Base-by-base conservation (phyloP, 1,140 invertebrate species). In the Oryctes rhinoceros region DNA sequence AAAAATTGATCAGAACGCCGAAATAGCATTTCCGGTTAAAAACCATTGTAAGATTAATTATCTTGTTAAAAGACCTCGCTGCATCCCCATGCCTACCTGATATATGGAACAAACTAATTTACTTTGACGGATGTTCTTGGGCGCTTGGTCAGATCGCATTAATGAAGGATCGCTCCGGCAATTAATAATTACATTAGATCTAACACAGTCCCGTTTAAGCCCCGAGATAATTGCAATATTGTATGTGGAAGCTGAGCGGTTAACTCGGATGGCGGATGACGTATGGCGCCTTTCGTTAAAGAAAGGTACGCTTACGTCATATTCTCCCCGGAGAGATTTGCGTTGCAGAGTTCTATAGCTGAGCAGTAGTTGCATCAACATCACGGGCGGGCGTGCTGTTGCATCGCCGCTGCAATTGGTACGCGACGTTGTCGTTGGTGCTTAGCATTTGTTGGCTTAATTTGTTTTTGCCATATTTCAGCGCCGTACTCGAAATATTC, bases 161-260 rank as follows among this genome's bases (percentile, higher is more conserved):
- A 67, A 35, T 24, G 30, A 67, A 35, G 18, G 65, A 67, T 24
- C 30, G 65, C n/a, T 2, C n/a, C 65, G 20, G 30, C 65, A 67
- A 67, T 67, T 67, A 67, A 67, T 67, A 67, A 35, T 24, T 13
- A 67, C 65, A 35, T 67, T 67, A 67, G 18, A 67, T 18, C n/a
- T 53, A 18, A 4, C n/a, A 7, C n/a, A 53, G 13, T 48, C 47
- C 47, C 13, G 3, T 53, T 67, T 18, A 20, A 18, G n/a, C 6
- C 18, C 4, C 6, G 18, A 67, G 65, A 67, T 24, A 67, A 35
- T 6, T 6, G 18, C 65, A 67, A 24, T 67, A 35, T 24, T 7
- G 11, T 13, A 67, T 6, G 18, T 67, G 20, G 20, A 67, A 67
- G 13, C 20, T 24, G 18, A 67, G 5, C 49, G 30, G 20, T 67